phyloP scores from a whole-genome alignment of 2,888 invertebrate species.

The Smittia aterrima region DNA sequence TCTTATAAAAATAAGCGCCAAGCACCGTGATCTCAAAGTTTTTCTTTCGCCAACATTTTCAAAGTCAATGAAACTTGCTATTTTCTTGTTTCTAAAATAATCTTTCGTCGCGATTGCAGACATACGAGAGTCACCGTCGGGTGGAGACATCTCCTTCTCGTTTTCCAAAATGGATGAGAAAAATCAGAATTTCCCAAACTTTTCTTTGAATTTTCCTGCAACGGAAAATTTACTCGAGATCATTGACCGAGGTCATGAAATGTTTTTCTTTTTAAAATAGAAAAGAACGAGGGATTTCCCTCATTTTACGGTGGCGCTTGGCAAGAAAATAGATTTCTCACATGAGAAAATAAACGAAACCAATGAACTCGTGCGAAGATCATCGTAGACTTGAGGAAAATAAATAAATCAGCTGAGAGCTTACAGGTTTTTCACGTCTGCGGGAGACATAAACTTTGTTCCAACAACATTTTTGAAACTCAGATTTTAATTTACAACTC shows the following conservation, averaged over 20 bases:
- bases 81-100: background rate
- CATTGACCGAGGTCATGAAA: background rate
- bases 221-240: background rate
- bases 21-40: background rate
- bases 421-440: no score
- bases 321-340: background rate
- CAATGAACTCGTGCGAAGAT: background rate
- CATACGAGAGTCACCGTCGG: background rate
- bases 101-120: background rate
- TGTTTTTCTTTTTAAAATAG: conserved; percentile 1
- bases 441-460: no score
- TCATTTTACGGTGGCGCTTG: background rate
- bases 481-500: no score
- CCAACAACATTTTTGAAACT: no score
- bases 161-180: background rate
- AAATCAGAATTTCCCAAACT: conserved; percentile 1
- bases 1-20: background rate
- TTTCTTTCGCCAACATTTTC: background rate
- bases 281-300: background rate
- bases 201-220: conserved; percentile 1
- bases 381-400: background rate
- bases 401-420: background rate
- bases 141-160: background rate
- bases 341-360: background rate
- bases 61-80: background rate